A percentile compares a stretch with the other conserved stretches of the same genome.
phyloP scores from a whole-genome alignment of 2,888 invertebrate species.

The Microplitis manilae region DNA sequence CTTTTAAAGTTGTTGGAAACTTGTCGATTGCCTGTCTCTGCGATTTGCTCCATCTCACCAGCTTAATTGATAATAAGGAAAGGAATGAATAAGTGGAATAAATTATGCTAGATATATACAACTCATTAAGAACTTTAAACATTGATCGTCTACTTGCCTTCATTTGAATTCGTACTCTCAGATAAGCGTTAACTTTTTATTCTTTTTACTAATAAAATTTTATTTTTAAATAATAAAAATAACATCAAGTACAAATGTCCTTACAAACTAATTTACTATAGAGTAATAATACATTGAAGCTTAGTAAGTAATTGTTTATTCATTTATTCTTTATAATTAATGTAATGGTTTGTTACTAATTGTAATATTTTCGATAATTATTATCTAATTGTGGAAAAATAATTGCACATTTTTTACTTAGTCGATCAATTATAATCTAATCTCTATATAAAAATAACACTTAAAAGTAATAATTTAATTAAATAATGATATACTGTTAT shows the following conservation, averaged over 20 bases:
- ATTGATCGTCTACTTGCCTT: not conserved
- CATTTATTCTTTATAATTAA: slow-evolving; percentile 1
- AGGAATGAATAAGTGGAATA: not conserved
- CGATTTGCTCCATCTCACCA: slow-evolving; percentile 43
- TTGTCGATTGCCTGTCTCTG: slow-evolving; percentile 42
- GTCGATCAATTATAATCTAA: not conserved
- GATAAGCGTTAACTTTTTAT: not conserved
- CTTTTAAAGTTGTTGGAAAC: slow-evolving; percentile 39
- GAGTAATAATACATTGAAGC: slow-evolving; percentile 41
- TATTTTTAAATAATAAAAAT: slow-evolving; percentile 28
- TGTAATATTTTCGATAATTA: not conserved
- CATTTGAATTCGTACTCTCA: not conserved
- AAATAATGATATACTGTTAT: too few species aligned
- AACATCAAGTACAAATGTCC: slow-evolving; percentile 23
- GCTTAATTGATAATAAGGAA: slow-evolving; percentile 48
- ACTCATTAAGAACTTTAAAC: not conserved
- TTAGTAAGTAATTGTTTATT: slow-evolving; percentile 19
- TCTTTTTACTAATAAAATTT: not conserved
- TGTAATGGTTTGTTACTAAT: not conserved
- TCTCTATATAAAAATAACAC: not conserved
- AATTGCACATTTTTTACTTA: slow-evolving; percentile 36
- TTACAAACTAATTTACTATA: slow-evolving; percentile 32
- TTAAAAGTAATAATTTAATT: not conserved
- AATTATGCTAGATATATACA: not conserved
- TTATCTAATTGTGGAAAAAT: slow-evolving; percentile 30